Base-by-base conservation (phyloP, 2,113 vertebrate species). In the Panthera tigris region DNA sequence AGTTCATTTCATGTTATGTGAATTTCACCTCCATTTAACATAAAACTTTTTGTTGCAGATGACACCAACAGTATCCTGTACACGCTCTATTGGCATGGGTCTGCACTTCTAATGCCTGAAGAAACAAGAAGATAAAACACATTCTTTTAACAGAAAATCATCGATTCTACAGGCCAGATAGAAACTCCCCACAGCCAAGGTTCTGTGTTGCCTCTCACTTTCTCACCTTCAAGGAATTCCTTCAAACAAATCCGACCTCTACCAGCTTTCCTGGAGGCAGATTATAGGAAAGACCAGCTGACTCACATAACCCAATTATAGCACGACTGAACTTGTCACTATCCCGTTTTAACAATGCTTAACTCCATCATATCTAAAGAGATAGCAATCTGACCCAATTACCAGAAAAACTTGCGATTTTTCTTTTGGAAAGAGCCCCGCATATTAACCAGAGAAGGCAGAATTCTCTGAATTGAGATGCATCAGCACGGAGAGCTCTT, bases 261-360 rank as follows among this genome's bases (percentile, higher is more conserved):
- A 15, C 10, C 15, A 76, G 31, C n/a, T 65, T 87, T 13, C 50
- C 82, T 71, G 3, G 2, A 65, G 16, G 29, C 14, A 78, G 41
- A 94, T 3, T 79, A 25, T 3, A 10, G 0, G 68, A 29, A 7
- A 9, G 71, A 93, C 50, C 50, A 69, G 0, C 14, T 57, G 31
- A 14, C 10, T 0, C 0, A 68, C 3, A 0, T 5, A 87, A 84
- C 0, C 6, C 84, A 33, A 74, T 65, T 61, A 74, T 0, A 71
- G 45, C 0, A 0, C 19, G 3, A 50, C 4, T 31, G 41, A 3
- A 36, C 29, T 63, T 41, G 16, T 18, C 76, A 21, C 1, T 36
- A 41, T 0, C 36, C 33, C 31, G 8, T 91, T 50, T 80, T 76
- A 96, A 84, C 45, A 50, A 90, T 16, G 71, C 69, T 97, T 78